phyloP scores from a whole-genome alignment of 2,113 vertebrate species.

The Butorides virescens region DNA sequence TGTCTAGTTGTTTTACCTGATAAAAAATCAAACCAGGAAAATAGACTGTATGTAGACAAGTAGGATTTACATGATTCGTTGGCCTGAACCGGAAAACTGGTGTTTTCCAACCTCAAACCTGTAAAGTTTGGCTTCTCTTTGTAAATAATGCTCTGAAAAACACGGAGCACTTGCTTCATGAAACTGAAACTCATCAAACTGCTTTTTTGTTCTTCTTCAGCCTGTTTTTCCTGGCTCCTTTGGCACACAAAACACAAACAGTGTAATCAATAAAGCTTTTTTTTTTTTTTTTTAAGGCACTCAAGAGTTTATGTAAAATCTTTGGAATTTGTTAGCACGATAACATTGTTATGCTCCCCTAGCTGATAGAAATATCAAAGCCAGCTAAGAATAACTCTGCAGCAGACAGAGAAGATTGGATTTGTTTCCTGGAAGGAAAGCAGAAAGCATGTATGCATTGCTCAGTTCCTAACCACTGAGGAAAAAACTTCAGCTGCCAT shows the following conservation, averaged over 20 bases:
- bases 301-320: conserved; percentile 44
- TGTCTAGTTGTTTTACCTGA: neutral
- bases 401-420: conserved; percentile 20
- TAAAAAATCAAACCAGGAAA: neutral
- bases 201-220: neutral
- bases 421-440: conserved; percentile 56
- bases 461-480: neutral
- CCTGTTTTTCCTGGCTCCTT: neutral
- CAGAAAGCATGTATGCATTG: neutral
- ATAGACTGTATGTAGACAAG: neutral
- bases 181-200: neutral
- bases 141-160: neutral
- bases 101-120: neutral
- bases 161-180: neutral
- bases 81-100: neutral
- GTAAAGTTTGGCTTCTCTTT: neutral
- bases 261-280: conserved; percentile 7
- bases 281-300: neutral
- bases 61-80: neutral
- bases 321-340: conserved; percentile 63
- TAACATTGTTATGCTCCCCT: conserved; percentile 60
- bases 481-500: neutral
- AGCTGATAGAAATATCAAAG: conserved; percentile 65
- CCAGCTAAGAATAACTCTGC: conserved; percentile 64
- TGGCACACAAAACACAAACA: conserved; percentile 6